Evolutionary conservation across 2,797 vertebrate genomes (phyloP), one percentile per base, ranked within the genome.

Genomic region (Otolemur crassicaudatus): DNA sequence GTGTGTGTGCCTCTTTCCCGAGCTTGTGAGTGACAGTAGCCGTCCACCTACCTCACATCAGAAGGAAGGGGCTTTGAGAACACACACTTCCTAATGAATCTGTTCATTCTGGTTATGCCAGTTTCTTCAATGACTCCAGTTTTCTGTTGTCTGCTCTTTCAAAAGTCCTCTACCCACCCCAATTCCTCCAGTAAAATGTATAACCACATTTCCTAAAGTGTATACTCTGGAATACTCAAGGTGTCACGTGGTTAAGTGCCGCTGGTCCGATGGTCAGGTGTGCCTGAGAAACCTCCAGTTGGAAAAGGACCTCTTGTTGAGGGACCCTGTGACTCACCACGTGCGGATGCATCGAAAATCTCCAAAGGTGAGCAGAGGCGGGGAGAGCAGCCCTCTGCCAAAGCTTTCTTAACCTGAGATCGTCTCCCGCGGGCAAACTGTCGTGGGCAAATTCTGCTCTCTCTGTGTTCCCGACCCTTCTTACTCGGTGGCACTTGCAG

Each of bases 271-370:
- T 27, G 29, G 65, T 49, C 70, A 92, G 84, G 43, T 22, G 40
- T 1, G 13, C 49, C 43, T 49, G 67, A 84, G 31, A 90, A 67
- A 34, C 56, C 31, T 7, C 0, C 2, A 22, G 14, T 67, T 56
- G 40, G 17, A 20, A 75, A 53, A 53, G 3, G 37, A 4, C n/a
- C 8, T 65, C 7, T 75, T 27, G 12, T 19, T 23, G 34, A 49
- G 46, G 11, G 20, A 29, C 0, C 16, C 14, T 23, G 31, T 13
- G 40, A 34, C 7, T 69, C 37, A 67, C 60, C 6, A 0, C 1
- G 3, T 1, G 9, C 13, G 40, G 31, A 25, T 3, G 0, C 72
- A 7, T 2, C 3, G 0, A 31, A 2, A 12, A 53, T 27, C 22
- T 69, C 60, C 43, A 60, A 34, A n/a, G 16, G 23, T 20, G 23